phyloP scores from a whole-genome alignment of 2,797 vertebrate species.

The Coluber constrictor region DNA sequence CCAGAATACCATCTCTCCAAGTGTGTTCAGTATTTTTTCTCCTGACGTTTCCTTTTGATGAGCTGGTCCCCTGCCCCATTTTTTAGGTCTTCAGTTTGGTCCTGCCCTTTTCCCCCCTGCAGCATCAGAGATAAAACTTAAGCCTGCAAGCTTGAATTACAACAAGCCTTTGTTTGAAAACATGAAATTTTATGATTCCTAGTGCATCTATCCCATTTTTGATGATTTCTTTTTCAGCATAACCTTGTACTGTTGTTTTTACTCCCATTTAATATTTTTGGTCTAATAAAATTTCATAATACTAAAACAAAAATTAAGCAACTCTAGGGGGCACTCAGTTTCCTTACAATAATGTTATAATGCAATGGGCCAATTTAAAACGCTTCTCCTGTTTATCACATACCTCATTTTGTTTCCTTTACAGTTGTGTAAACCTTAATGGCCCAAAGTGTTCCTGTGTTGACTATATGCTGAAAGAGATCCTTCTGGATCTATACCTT shows the following conservation, averaged over 20 bases:
- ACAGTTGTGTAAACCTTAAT: neutral
- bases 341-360: neutral
- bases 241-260: constrained; percentile 50
- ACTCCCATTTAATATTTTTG: constrained; percentile 47
- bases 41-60: neutral
- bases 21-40: neutral
- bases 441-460: neutral
- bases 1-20: neutral
- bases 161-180: constrained; percentile 87
- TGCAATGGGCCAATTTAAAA: neutral
- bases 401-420: neutral
- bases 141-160: constrained; percentile 81
- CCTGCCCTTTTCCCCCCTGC: constrained; percentile 5
- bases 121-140: constrained; percentile 72
- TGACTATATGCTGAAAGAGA: neutral
- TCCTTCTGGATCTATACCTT: neutral
- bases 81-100: constrained; percentile 18
- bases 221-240: constrained; percentile 10
- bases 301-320: neutral
- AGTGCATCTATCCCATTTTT: constrained; percentile 68
- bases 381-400: neutral
- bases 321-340: constrained; percentile 23
- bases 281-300: constrained; percentile 12
- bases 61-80: constrained; percentile 37
- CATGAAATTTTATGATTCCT: constrained; percentile 90